Conservation (phyloP, 2,113 vertebrate species). For the Rhizomys pruinosus region DNA sequence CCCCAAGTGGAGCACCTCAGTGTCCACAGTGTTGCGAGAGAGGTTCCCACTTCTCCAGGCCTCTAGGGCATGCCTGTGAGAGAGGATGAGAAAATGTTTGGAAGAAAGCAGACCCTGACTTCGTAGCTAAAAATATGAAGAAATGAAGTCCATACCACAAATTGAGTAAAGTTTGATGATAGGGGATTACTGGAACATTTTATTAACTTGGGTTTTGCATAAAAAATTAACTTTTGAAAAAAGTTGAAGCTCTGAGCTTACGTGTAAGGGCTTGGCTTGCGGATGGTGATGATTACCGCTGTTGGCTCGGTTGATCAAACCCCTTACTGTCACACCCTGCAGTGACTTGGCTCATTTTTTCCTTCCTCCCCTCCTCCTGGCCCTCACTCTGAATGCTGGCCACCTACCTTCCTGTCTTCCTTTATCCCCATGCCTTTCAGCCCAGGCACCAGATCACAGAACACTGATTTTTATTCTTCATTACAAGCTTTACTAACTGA, state of each 20-base stretch:
- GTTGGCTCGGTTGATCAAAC: constrained; percentile 45
- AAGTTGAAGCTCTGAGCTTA: constrained; percentile 56
- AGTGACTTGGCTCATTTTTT: constrained; percentile 20
- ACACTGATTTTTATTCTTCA: background rate
- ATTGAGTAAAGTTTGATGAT: constrained; percentile 72
- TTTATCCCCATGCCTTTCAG: background rate
- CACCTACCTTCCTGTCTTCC: background rate
- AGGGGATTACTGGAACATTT: constrained; percentile 82
- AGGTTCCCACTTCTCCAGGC: background rate
- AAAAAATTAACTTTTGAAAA: constrained; percentile 75
- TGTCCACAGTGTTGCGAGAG: background rate
- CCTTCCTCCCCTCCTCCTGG: background rate
- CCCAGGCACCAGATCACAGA: background rate
- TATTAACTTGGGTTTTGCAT: constrained; percentile 80
- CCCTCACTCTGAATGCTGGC: background rate
- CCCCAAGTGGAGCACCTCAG: background rate
- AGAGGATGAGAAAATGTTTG: constrained; percentile 63
- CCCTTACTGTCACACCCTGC: constrained; percentile 51
- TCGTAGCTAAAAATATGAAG: constrained; percentile 78
- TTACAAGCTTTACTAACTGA: background rate
- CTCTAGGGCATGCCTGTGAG: background rate
- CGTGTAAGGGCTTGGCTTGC: constrained; percentile 69
- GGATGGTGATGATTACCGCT: constrained; percentile 54
- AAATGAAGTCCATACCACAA: constrained; percentile 73
- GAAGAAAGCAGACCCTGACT: constrained; percentile 61